Conservation (phyloP, 2,797 vertebrate genomes). For the Huso huso region DNA sequence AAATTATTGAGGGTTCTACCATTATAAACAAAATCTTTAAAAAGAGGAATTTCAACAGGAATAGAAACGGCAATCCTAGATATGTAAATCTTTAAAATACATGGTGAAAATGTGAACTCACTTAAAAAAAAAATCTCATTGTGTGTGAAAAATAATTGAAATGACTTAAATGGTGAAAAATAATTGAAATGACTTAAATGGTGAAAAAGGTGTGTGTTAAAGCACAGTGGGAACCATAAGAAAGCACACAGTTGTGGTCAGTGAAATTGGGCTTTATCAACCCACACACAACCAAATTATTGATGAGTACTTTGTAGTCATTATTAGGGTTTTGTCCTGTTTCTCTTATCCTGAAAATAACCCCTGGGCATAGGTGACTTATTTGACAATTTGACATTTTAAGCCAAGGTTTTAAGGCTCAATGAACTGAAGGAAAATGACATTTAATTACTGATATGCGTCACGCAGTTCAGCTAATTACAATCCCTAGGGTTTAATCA, state of each 20-base stretch:
- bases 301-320: background rate
- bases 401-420: conserved; percentile 56
- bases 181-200: no score
- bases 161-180: no score
- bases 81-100: no score
- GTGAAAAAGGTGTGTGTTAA: background rate
- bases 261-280: background rate
- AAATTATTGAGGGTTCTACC: no score
- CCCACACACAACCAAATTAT: background rate
- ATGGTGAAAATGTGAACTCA: no score
- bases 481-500: conserved; percentile 82
- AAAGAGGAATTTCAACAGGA: no score
- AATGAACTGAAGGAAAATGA: conserved; percentile 78
- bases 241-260: background rate
- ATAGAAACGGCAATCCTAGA: no score
- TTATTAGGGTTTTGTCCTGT: conserved; percentile 24
- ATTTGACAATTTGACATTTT: conserved; percentile 51
- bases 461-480: conserved; percentile 81
- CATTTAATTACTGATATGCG: conserved; percentile 88
- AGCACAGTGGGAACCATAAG: background rate
- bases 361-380: conserved; percentile 50
- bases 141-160: no score
- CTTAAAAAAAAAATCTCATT: no score
- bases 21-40: no score
- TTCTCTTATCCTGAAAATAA: conserved; percentile 28